phyloP scores from a whole-genome alignment of 2,888 invertebrate genomes.

The Ormyrus nitidulus region DNA sequence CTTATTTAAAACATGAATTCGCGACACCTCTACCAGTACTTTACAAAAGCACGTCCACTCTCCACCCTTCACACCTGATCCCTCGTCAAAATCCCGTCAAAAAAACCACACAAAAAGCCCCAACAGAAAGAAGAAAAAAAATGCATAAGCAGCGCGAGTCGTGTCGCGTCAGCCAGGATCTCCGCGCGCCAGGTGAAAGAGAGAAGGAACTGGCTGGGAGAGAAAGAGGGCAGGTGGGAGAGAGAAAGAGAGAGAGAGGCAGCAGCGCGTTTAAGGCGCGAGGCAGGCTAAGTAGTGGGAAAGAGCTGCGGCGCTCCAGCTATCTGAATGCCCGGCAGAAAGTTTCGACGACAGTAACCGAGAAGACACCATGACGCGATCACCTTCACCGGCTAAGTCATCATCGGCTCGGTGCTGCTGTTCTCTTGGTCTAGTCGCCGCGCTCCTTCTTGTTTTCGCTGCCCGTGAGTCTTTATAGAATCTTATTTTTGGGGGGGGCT shows the following conservation, averaged over 20 bases:
- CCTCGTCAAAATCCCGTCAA: too few species aligned
- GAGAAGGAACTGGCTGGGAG: constrained; percentile 10
- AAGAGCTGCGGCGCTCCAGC: constrained; percentile 49
- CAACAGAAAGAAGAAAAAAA: too few species aligned
- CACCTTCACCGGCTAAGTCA: constrained; percentile 64
- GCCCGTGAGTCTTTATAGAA: constrained; percentile 68
- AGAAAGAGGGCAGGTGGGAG: constrained; percentile 12
- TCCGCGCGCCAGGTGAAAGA: background rate
- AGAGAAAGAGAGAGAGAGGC: constrained; percentile 31
- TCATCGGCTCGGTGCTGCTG: constrained; percentile 60
- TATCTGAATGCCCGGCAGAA: constrained; percentile 58
- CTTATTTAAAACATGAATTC: too few species aligned
- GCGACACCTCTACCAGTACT: too few species aligned
- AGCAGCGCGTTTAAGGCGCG: constrained; percentile 39
- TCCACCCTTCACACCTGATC: too few species aligned
- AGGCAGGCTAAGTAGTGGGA: constrained; percentile 36
- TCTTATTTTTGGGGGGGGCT: background rate
- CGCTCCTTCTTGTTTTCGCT: constrained; percentile 60
- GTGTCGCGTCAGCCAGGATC: too few species aligned
- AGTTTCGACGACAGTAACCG: constrained; percentile 73
- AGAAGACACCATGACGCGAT: constrained; percentile 74
- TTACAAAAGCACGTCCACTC: too few species aligned
- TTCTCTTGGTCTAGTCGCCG: constrained; percentile 65
- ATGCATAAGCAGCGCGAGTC: too few species aligned
- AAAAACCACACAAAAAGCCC: too few species aligned